A percentile compares a stretch with the other conserved stretches of the same genome.
These are phyloP conservation scores for Erpornis zantholeuca DNA, from an alignment of 2,113 vertebrate species.

Conservation along the genomic window DNA sequence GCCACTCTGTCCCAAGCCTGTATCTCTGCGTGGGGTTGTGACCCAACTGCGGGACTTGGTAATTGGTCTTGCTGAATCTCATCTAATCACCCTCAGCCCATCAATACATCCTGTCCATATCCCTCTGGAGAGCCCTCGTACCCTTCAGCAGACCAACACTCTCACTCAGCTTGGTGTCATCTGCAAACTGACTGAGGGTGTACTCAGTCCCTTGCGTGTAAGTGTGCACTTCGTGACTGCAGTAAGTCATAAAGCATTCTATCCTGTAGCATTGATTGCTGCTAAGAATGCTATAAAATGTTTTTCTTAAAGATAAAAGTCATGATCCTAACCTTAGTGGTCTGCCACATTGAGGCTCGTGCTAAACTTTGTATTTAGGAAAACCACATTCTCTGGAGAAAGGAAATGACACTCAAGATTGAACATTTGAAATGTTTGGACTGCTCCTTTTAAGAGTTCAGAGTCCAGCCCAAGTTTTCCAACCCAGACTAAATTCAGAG, in stretches of 20 bases:
- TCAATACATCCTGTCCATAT: background rate
- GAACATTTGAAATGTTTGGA: background rate
- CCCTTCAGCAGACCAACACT: background rate
- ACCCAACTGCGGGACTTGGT: background rate
- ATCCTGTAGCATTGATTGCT: background rate
- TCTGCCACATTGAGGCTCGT: background rate
- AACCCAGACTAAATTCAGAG: conserved; percentile 3
- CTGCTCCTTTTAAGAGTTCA: background rate
- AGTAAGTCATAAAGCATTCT: background rate
- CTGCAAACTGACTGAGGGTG: background rate
- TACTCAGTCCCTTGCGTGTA: rapidly evolving
- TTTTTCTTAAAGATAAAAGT: background rate
- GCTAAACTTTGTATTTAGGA: background rate
- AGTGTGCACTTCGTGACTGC: background rate
- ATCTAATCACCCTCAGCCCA: background rate
- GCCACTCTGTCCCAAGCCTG: background rate
- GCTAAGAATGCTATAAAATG: background rate
- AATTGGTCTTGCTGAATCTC: background rate
- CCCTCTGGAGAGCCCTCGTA: background rate
- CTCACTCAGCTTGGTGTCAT: background rate
- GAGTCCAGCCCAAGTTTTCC: background rate
- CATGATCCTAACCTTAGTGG: background rate
- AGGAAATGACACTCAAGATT: background rate
- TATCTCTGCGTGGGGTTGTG: background rate
- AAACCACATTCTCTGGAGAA: background rate